Evolutionary conservation across 1,140 invertebrate species (phyloP).

Genomic region (Nebria ingens): DNA sequence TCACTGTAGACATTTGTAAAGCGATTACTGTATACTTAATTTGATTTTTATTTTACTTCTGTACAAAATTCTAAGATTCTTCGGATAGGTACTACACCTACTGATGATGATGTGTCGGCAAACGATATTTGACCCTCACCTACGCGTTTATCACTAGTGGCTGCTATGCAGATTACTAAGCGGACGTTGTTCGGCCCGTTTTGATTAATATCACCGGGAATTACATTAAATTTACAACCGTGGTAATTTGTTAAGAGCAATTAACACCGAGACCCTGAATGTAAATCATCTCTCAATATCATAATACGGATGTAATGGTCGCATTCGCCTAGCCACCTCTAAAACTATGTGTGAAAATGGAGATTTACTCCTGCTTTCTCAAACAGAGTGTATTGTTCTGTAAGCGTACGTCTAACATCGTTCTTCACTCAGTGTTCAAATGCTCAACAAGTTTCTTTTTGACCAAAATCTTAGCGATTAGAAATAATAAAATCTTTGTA

Average conservation of each 20-base stretch:
- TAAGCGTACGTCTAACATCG: background rate
- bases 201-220: slow-evolving; percentile 9
- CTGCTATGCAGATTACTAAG: slow-evolving; percentile 6
- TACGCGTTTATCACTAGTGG: background rate
- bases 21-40: too few relatives aligned
- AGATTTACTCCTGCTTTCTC: background rate
- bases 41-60: too few relatives aligned
- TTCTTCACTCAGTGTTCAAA: background rate
- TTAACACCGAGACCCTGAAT: slow-evolving; percentile 7
- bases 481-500: too few relatives aligned
- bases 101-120: too few relatives aligned
- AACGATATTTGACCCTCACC: slow-evolving; percentile 2
- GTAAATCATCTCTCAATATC: slow-evolving; percentile 5
- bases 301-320: slow-evolving; percentile 4
- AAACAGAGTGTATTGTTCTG: background rate
- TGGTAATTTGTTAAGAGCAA: slow-evolving; percentile 8
- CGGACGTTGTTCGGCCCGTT: slow-evolving; percentile 1
- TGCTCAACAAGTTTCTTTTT: too few relatives aligned
- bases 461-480: too few relatives aligned
- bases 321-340: background rate
- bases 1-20: too few relatives aligned
- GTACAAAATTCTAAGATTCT: too few relatives aligned
- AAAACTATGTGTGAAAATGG: background rate
- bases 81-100: too few relatives aligned
- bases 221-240: slow-evolving; percentile 8